Conservation (phyloP, 2,888 invertebrate species). For the Volucella zonaria region DNA sequence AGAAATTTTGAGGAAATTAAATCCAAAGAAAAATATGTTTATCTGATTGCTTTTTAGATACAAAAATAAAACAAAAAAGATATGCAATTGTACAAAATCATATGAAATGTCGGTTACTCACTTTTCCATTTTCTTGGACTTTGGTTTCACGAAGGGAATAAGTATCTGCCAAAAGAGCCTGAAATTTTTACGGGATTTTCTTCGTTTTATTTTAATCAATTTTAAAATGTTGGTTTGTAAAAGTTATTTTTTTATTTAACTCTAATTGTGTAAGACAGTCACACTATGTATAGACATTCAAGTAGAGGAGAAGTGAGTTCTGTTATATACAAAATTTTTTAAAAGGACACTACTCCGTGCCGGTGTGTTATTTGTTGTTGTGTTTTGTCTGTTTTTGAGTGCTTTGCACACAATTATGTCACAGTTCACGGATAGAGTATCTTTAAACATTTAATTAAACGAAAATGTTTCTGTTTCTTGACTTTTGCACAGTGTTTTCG, state of each 20-base stretch:
- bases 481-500: not conserved
- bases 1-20: slow-evolving; percentile 46
- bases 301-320: not conserved
- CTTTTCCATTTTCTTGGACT: slow-evolving; percentile 94
- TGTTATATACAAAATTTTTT: slow-evolving; percentile 5
- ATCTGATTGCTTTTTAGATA: slow-evolving; percentile 27
- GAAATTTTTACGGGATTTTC: slow-evolving; percentile 77
- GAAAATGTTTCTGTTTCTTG: not conserved
- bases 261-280: slow-evolving; percentile 17
- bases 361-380: not conserved
- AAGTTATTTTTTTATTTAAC: not conserved
- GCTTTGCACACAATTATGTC: not conserved
- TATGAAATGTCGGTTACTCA: slow-evolving; percentile 82
- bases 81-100: slow-evolving; percentile 16
- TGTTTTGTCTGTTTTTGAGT: not conserved
- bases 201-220: slow-evolving; percentile 74
- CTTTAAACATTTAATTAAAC: slow-evolving; percentile 27
- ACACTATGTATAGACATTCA: slow-evolving; percentile 20
- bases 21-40: slow-evolving; percentile 18
- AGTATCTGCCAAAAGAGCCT: slow-evolving; percentile 86
- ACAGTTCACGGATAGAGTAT: not conserved
- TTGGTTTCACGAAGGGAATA: slow-evolving; percentile 85
- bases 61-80: slow-evolving; percentile 25
- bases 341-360: not conserved
- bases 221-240: slow-evolving; percentile 48